Evolutionary conservation across 2,797 vertebrate species (phyloP), one percentile per base, ranked within the genome.

Genomic region (Thunnus albacares): DNA sequence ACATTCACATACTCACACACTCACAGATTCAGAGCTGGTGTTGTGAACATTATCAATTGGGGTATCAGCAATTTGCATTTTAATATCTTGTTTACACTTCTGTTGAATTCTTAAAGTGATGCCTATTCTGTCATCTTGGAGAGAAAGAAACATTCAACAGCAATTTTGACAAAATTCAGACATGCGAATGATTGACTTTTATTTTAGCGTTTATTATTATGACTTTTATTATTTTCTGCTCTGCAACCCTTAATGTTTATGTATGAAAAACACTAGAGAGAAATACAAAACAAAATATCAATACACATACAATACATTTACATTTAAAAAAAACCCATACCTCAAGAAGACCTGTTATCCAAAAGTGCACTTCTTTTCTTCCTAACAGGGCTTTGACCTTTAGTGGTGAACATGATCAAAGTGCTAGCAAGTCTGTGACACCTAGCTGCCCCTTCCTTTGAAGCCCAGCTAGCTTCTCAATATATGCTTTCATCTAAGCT

Each of bases 401-500:
- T 73, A 82, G 66, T 80, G 66, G 69, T 81, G 84, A 83, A 63
- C 65, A 82, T 79, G 88, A 93, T 91, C 91, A 93, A 92, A 92
- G 90, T 83, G 86, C 87, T 83, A 81, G 86, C 79, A 84, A 76
- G 77, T 75, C 83, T 80, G 82, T 87, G 89, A 90, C 89, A 92
- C 81, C 82, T 67, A 12, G 62, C 73, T 90, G 89, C 58, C 81
- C 82, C 58, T 58, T 82, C 80, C 88, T 93, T 92, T 94, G 89
- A 92, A 93, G 89, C 79, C 76, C 56, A 5, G 41, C 80, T 62
- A 60, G 83, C 67, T 73, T 75, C 80, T 87, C 68, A 77, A 73
- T 43, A 35, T 57, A 49, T 72, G 58, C 81, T 84, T 90, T 90
- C 81, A 83, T 89, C 78, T 60, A 13, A 66, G 86, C 83, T 77